Percentiles rank a stretch among this genome's conserved stretches.
Conservation (phyloP, 2,888 invertebrate genomes). For the Epistrophe eligans region DNA sequence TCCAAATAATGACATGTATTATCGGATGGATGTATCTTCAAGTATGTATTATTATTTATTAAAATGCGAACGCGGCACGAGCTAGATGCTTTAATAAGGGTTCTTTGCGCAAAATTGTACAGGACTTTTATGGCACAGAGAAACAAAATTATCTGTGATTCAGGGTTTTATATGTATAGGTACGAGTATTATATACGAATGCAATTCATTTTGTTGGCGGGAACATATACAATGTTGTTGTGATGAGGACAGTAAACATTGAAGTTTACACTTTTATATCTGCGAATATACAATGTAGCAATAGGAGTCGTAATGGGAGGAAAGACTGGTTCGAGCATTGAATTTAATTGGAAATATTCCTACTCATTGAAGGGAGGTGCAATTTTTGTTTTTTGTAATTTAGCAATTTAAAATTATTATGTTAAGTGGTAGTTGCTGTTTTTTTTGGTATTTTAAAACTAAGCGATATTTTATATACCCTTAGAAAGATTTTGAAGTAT, state of each 20-base stretch:
- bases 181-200: background rate
- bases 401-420: background rate
- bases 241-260: conserved; percentile 24
- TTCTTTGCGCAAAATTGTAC: background rate
- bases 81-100: conserved; percentile 45
- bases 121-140: background rate
- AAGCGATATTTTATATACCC: no score
- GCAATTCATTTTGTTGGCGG: conserved; percentile 14
- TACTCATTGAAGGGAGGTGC: conserved; percentile 26
- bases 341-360: conserved; percentile 20
- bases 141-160: conserved; percentile 16
- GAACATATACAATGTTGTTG: conserved; percentile 29
- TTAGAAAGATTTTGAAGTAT: no score
- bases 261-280: conserved; percentile 19
- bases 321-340: background rate
- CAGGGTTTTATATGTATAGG: conserved; percentile 47
- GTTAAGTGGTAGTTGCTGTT: background rate
- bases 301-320: background rate
- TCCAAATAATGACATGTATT: conserved; percentile 69
- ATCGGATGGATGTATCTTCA: conserved; percentile 66
- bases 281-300: background rate
- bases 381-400: conserved; percentile 14
- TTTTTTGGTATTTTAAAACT: background rate
- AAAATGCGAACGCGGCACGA: conserved; percentile 63
- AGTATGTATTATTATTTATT: conserved; percentile 54